phyloP scores from a whole-genome alignment of 2,888 invertebrate genomes.

The Thymelicus sylvestris region DNA sequence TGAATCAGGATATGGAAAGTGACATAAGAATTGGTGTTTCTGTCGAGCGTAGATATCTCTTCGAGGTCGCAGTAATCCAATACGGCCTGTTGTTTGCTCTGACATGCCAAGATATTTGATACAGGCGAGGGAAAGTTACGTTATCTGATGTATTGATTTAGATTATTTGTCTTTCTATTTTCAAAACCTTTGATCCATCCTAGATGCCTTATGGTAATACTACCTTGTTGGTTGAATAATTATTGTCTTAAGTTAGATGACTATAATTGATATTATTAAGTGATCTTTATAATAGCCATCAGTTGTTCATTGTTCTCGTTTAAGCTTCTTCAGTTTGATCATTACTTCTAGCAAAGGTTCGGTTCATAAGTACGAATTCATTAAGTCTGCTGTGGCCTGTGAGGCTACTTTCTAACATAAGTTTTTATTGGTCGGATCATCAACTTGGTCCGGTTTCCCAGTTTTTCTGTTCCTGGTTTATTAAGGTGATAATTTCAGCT shows the following conservation, averaged over 20 bases:
- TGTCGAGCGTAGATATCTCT: conserved; percentile 75
- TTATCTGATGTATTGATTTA: conserved; percentile 21
- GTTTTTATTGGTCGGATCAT: too few species aligned
- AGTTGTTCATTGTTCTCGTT: too few species aligned
- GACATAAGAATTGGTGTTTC: conserved; percentile 70
- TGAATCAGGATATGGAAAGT: conserved; percentile 53
- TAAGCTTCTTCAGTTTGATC: too few species aligned
- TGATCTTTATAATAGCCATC: too few species aligned
- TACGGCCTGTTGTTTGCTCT: conserved; percentile 58
- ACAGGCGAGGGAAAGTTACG: conserved; percentile 25
- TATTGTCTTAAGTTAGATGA: neutral
- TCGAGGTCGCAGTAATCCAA: conserved; percentile 64
- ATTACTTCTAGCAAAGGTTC: too few species aligned
- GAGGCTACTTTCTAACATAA: too few species aligned
- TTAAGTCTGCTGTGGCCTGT: too few species aligned
- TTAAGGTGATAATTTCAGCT: too few species aligned
- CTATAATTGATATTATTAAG: too few species aligned
- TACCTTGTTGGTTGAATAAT: neutral
- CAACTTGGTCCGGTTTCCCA: too few species aligned
- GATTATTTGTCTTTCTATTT: conserved; percentile 18
- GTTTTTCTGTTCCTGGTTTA: too few species aligned
- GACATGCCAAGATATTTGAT: conserved; percentile 36
- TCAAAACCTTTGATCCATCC: neutral
- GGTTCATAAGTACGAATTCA: too few species aligned
- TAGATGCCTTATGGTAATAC: neutral